phyloP scores from a whole-genome alignment of 2,797 vertebrate genomes.

The Clarias fuscus region DNA sequence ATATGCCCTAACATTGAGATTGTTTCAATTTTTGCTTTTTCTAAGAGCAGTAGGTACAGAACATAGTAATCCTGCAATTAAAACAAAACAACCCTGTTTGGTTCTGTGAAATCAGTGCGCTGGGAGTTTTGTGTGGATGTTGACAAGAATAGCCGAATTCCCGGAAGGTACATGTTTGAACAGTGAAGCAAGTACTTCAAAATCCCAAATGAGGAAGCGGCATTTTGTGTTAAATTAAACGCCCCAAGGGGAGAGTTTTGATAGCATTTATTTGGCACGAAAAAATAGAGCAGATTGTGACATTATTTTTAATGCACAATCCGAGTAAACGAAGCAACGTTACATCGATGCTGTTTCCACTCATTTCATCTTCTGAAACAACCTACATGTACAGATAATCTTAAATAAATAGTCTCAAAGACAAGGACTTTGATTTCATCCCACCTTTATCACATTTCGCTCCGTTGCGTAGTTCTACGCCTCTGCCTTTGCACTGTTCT shows the following conservation, averaged over 20 bases:
- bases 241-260: neutral
- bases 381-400: neutral
- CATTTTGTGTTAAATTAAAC: slow-evolving; percentile 9
- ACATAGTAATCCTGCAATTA: neutral
- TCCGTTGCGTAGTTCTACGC: neutral
- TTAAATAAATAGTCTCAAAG: neutral
- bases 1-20: neutral
- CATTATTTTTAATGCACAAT: neutral
- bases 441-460: neutral
- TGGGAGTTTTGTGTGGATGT: slow-evolving; percentile 18
- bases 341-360: neutral
- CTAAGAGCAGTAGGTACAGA: neutral
- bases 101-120: neutral
- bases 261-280: slow-evolving; percentile 11
- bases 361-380: neutral
- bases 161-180: slow-evolving; percentile 28
- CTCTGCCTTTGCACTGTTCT: neutral
- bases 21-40: neutral
- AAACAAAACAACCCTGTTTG: neutral
- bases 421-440: neutral
- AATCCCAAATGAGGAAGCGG: slow-evolving; percentile 5
- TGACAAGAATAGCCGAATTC: slow-evolving; percentile 27
- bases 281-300: slow-evolving; percentile 4
- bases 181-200: neutral
- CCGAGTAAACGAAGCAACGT: neutral